Conservation (phyloP, 2,888 invertebrate species). For the Rhagonycha fulva region DNA sequence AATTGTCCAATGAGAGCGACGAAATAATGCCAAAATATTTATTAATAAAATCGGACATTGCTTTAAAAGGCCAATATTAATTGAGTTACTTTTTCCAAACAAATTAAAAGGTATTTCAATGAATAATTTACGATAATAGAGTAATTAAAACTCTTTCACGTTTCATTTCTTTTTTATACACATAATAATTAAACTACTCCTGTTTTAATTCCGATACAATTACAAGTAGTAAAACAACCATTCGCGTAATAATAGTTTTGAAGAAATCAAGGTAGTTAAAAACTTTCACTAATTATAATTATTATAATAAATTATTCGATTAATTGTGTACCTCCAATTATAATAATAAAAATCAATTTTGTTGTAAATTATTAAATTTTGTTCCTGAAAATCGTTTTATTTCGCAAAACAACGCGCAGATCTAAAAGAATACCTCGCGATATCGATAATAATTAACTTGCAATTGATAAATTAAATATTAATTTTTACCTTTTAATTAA, state of each 20-base stretch:
- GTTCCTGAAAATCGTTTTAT: neutral
- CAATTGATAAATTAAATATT: neutral
- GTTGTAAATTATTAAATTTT: neutral
- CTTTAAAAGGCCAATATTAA: neutral
- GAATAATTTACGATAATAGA: neutral
- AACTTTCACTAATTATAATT: neutral
- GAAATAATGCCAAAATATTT: neutral
- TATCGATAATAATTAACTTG: neutral
- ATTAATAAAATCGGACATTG: neutral
- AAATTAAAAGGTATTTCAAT: neutral
- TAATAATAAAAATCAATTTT: neutral
- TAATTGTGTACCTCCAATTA: neutral
- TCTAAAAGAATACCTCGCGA: neutral
- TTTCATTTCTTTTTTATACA: neutral
- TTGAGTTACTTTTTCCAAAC: neutral
- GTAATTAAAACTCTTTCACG: neutral
- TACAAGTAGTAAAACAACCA: neutral
- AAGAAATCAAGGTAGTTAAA: neutral
- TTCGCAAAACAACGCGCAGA: neutral
- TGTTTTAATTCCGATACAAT: neutral
- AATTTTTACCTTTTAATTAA: neutral
- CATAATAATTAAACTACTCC: neutral
- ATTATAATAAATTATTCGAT: neutral
- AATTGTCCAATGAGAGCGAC: neutral
- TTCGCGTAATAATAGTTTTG: neutral